A percentile compares a stretch with the other conserved stretches of the same genome.
phyloP scores from a whole-genome alignment of 2,797 vertebrate genomes.

The Remorina albescens region DNA sequence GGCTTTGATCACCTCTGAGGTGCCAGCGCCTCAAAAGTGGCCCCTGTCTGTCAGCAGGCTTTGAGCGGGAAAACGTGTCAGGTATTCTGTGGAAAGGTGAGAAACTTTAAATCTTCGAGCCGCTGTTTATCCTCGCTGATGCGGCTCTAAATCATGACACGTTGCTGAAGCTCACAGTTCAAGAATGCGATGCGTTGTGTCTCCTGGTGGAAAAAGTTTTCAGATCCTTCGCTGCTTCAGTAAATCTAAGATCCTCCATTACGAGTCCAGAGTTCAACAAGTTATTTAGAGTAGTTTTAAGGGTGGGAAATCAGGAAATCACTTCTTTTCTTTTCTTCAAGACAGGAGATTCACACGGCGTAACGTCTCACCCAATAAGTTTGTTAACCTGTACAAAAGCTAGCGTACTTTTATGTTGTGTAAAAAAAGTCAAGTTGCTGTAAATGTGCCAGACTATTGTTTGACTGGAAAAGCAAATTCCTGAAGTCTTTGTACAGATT shows the following conservation, averaged over 20 bases:
- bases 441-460: too few species aligned
- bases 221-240: neutral
- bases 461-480: neutral
- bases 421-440: neutral
- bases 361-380: neutral
- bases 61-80: conserved; percentile 61
- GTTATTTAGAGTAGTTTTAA: neutral
- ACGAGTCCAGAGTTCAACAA: neutral
- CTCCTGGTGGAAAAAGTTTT: neutral
- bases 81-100: conserved; percentile 61
- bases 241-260: neutral
- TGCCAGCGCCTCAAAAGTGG: conserved; percentile 63
- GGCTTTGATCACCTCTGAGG: conserved; percentile 74
- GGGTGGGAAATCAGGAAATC: neutral
- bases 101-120: conserved; percentile 53
- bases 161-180: conserved; percentile 1
- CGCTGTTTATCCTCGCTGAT: conserved; percentile 57
- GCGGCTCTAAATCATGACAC: conserved; percentile 43
- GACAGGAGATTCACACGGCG: neutral
- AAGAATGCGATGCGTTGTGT: conserved; percentile 36
- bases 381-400: neutral
- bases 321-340: neutral
- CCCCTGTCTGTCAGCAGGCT: conserved; percentile 73
- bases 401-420: neutral
- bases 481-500: neutral